phyloP scores from a whole-genome alignment of 2,888 invertebrate genomes.

The Ischnura elegans region DNA sequence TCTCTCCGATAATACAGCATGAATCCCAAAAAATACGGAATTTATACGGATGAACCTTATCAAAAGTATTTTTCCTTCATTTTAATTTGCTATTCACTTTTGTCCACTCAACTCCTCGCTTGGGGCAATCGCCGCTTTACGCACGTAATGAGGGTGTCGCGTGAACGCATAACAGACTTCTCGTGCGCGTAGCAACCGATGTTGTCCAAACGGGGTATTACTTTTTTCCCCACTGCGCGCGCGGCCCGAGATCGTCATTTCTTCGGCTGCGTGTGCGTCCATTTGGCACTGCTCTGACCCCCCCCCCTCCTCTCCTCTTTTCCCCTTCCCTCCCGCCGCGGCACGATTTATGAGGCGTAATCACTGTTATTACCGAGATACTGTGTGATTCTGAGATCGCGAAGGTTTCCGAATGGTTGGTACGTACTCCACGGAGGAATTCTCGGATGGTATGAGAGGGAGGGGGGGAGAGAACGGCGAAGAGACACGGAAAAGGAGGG shows the following conservation, averaged over 20 bases:
- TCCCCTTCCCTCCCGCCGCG: neutral
- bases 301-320: neutral
- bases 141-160: too few species aligned
- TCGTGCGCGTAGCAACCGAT: too few species aligned
- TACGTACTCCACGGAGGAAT: constrained; percentile 54
- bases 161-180: too few species aligned
- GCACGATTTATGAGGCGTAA: constrained; percentile 66
- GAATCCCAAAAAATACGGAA: too few species aligned
- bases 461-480: neutral
- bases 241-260: constrained; percentile 33
- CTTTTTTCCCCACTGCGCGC: neutral
- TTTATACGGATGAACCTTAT: too few species aligned
- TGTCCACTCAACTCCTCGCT: too few species aligned
- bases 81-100: too few species aligned
- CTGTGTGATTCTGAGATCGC: constrained; percentile 65
- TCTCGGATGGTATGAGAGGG: constrained; percentile 14
- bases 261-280: constrained; percentile 54
- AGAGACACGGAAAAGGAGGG: constrained; percentile 32
- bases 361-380: constrained; percentile 64
- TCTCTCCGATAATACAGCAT: too few species aligned
- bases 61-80: too few species aligned
- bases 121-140: too few species aligned
- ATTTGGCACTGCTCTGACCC: constrained; percentile 52
- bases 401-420: constrained; percentile 14
- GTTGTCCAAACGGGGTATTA: too few species aligned